These are phyloP conservation scores for Clarias macrocephalus DNA, from an alignment of 2,113 vertebrate species.

Conservation along the genomic window DNA sequence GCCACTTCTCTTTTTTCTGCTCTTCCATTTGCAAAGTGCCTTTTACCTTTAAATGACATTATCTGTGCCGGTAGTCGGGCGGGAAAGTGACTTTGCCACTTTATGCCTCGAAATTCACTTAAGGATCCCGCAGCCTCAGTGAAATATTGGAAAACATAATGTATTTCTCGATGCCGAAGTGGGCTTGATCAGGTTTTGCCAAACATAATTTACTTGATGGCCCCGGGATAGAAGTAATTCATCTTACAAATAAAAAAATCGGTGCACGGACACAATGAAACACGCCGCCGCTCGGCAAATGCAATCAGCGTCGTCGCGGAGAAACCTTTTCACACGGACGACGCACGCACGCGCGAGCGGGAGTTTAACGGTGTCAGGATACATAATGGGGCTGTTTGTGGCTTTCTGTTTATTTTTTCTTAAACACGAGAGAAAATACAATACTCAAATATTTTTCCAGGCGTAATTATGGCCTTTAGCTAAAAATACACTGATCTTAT, in stretches of 20 bases:
- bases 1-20: slow-evolving; percentile 28
- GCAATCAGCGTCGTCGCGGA: background rate
- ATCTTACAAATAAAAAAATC: slow-evolving; percentile 39
- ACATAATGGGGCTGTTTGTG: slow-evolving; percentile 3
- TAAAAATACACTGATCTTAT: too few relatives aligned
- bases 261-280: slow-evolving; percentile 22
- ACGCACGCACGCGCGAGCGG: background rate
- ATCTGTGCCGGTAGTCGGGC: slow-evolving; percentile 26
- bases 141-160: slow-evolving; percentile 43
- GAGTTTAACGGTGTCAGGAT: slow-evolving; percentile 8
- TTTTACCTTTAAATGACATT: slow-evolving; percentile 53
- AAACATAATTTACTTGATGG: slow-evolving; percentile 49
- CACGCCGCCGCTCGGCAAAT: slow-evolving; percentile 16
- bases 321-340: background rate
- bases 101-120: slow-evolving; percentile 45
- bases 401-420: background rate
- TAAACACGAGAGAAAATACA: background rate
- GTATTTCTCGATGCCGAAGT: slow-evolving; percentile 33
- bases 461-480: background rate
- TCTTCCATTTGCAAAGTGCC: slow-evolving; percentile 44
- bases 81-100: slow-evolving; percentile 38
- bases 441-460: background rate
- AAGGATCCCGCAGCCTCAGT: slow-evolving; percentile 28
- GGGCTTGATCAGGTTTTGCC: slow-evolving; percentile 32
- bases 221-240: slow-evolving; percentile 43